phyloP scores from a whole-genome alignment of 2,888 invertebrate genomes.

The Rotaria macrura region DNA sequence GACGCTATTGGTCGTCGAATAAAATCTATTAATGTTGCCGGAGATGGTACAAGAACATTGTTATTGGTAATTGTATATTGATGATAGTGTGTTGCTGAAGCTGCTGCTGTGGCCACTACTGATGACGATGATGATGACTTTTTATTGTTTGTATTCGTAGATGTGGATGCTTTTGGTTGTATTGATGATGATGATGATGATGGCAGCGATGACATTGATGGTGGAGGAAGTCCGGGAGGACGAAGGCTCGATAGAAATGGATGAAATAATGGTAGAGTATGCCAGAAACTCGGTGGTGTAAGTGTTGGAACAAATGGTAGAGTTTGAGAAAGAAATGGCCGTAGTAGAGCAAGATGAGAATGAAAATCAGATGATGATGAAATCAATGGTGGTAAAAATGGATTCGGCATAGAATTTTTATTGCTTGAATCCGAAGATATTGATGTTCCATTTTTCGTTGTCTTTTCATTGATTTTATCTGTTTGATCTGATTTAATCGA shows the following conservation, averaged over 20 bases:
- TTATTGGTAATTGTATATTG: slow-evolving; percentile 12
- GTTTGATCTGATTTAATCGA: not conserved
- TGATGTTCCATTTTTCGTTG: not conserved
- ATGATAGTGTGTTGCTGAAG: not conserved
- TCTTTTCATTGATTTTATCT: not conserved
- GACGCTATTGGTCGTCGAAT: not conserved
- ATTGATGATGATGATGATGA: not conserved
- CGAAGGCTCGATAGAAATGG: not conserved
- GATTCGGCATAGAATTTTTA: not conserved
- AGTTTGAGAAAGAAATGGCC: not conserved
- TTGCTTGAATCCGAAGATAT: not conserved
- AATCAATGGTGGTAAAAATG: not conserved
- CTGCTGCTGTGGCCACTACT: no score
- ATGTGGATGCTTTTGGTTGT: not conserved
- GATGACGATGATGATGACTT: not conserved
- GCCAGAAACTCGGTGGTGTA: not conserved
- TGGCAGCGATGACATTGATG: not conserved
- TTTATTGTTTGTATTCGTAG: not conserved
- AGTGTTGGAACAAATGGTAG: not conserved
- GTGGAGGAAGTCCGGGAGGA: not conserved
- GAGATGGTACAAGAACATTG: not conserved
- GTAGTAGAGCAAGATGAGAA: not conserved
- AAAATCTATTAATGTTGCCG: not conserved
- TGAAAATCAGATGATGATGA: not conserved
- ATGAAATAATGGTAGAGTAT: not conserved